Evolutionary conservation across 2,888 invertebrate genomes (phyloP).

Genomic region (Rotaria macrura): DNA sequence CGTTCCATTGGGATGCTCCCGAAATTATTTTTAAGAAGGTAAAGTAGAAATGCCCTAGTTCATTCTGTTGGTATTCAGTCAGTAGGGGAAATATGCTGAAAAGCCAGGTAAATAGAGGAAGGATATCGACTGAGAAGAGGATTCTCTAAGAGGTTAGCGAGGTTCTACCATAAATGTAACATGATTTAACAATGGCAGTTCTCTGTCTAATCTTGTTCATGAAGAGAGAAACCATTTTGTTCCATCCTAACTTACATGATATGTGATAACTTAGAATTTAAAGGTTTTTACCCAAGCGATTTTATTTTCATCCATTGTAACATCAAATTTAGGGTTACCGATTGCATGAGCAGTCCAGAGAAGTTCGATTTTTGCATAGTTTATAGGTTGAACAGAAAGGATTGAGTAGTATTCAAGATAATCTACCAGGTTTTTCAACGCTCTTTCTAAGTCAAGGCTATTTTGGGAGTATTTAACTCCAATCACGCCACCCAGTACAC

Average conservation of each 20-base stretch:
- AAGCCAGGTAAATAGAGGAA: too few relatives aligned
- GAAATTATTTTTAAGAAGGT: too few relatives aligned
- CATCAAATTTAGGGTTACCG: not conserved
- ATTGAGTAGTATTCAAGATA: not conserved
- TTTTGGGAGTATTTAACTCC: not conserved
- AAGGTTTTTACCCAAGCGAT: not conserved
- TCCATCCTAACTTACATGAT: not conserved
- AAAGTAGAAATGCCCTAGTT: too few relatives aligned
- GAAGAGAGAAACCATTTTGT: too few relatives aligned
- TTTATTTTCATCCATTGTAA: not conserved
- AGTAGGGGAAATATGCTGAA: too few relatives aligned
- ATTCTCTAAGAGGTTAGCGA: too few relatives aligned
- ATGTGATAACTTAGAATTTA: not conserved
- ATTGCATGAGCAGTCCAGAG: not conserved
- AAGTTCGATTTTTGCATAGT: not conserved
- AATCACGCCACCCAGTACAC: not conserved
- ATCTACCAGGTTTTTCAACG: not conserved
- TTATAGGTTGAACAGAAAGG: not conserved
- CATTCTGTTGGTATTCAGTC: too few relatives aligned
- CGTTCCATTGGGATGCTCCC: too few relatives aligned
- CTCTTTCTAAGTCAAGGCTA: not conserved
- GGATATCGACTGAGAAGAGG: too few relatives aligned
- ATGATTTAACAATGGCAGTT: too few relatives aligned
- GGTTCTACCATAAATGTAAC: too few relatives aligned
- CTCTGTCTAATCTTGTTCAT: too few relatives aligned